phyloP scores from a whole-genome alignment of 2,797 vertebrate species.

The Leucoraja ocellata region DNA sequence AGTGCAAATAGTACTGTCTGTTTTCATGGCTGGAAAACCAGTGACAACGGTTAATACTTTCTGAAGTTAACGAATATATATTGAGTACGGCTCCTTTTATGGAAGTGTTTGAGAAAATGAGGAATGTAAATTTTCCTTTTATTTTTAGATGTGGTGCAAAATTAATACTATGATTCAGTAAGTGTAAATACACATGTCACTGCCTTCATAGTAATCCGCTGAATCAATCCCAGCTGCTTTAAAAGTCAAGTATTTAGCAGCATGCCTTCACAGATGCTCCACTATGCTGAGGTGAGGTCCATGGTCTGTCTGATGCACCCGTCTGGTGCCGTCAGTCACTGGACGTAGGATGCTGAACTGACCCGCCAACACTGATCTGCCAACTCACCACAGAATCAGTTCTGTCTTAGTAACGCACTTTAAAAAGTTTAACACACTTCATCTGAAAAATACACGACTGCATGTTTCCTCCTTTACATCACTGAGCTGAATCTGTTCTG shows the following conservation, averaged over 20 bases:
- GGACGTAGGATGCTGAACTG: not conserved
- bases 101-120: not conserved
- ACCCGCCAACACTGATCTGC: not conserved
- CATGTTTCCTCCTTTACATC: not conserved
- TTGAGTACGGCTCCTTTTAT: not conserved
- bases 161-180: not conserved
- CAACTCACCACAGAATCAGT: not conserved
- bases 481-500: not conserved
- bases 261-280: not conserved
- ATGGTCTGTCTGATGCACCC: not conserved
- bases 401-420: not conserved
- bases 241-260: not conserved
- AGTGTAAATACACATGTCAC: not conserved
- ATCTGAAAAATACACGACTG: not conserved
- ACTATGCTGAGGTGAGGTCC: not conserved
- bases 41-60: not conserved
- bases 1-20: not conserved
- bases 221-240: conserved; percentile 11
- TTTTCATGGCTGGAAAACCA: not conserved
- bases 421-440: not conserved
- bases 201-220: not conserved
- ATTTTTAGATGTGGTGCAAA: not conserved
- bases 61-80: not conserved
- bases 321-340: not conserved
- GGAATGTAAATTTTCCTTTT: not conserved